Base-by-base conservation (phyloP, 2,113 vertebrate genomes). In the Tiliqua scincoides region DNA sequence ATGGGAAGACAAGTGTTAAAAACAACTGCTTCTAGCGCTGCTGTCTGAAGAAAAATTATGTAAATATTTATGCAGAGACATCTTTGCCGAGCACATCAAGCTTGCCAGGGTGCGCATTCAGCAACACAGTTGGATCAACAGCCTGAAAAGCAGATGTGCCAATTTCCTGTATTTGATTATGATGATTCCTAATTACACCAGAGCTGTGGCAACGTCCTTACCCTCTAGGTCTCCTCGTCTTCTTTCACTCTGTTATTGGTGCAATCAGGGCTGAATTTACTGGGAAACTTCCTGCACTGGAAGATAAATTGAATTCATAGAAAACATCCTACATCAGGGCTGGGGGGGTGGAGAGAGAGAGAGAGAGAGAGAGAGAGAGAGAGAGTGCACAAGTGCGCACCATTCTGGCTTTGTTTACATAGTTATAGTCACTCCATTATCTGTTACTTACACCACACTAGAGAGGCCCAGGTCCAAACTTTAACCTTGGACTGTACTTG, bases 131-230 rank as follows among this genome's bases (percentile, higher is more conserved):
- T 86, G 93, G 93, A 94, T 91, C 94, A 88, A 89, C 96, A 96
- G 95, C 92, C 94, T 87, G 86, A 91, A 96, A 96, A 96, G 96
- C 97, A 97, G 97, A 96, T 97, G 96, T 97, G 95, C 94, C 95
- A 93, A 94, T 97, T 97, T 97, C 96, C 96, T 96, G 94, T 91
- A 75, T 93, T 94, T 95, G 95, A 97, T 96, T 95, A 96, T 94
- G 95, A 96, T 96, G 94, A 95, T 65, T 94, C 91, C 94, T 97
- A 95, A 97, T 96, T 97, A 95, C 81, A 1, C 92, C 93, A 94
- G 94, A 95, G 92, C 92, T 94, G 95, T 94, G 94, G 94, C 94
- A 87, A 93, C 92, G 94, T 95, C 95, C 95, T 96, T 91, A 91
- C 88, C 92, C 23, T 7, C 14, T 72, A 92, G 86, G 93, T 94